Conservation (phyloP, 1,140 invertebrate genomes). For the Sarcophaga bullata region DNA sequence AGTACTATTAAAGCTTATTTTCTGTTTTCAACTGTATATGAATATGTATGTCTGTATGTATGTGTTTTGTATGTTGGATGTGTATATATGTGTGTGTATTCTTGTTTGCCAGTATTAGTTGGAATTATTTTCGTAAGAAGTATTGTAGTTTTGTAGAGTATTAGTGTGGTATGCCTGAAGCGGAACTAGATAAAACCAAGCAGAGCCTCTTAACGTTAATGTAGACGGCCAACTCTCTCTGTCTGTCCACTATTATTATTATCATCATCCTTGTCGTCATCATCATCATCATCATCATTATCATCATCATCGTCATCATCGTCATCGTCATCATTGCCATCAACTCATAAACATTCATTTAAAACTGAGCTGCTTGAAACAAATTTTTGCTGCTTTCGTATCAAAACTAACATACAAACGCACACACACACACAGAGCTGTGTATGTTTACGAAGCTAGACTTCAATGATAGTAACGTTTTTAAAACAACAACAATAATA, state of each 20-base stretch:
- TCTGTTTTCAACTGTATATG: no score
- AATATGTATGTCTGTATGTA: no score
- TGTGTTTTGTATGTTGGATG: not conserved
- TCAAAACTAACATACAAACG: no score
- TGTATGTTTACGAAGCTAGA: slow-evolving; percentile 19
- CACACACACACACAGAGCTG: not conserved
- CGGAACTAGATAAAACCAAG: slow-evolving; percentile 36
- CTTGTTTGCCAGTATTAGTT: not conserved
- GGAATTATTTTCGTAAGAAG: not conserved
- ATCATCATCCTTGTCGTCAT: no score
- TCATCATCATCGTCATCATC: not conserved
- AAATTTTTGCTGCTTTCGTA: slow-evolving; percentile 6
- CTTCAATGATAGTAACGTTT: slow-evolving; percentile 16
- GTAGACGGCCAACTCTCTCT: no score
- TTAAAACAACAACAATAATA: no score
- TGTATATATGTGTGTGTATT: not conserved
- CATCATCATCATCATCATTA: no score
- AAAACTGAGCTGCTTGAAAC: slow-evolving; percentile 16
- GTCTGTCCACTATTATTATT: no score
- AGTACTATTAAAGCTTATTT: not conserved
- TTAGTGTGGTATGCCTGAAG: slow-evolving; percentile 22
- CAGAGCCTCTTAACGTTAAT: not conserved
- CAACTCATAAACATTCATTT: slow-evolving; percentile 3
- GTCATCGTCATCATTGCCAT: not conserved
- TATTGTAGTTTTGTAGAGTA: not conserved